phyloP scores from a whole-genome alignment of 2,888 invertebrate genomes.

The Autographa pulchrina region DNA sequence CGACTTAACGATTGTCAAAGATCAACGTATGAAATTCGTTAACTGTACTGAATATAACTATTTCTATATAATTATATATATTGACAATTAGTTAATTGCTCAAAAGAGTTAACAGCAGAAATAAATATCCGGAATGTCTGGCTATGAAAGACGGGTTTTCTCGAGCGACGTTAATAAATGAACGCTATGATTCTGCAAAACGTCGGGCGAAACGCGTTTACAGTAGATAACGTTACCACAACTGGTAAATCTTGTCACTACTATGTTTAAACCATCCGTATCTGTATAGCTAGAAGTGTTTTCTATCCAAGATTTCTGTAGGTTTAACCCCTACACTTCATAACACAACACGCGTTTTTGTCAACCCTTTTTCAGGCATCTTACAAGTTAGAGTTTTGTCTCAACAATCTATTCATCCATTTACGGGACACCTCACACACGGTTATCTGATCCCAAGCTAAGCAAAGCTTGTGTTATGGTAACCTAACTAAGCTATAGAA shows the following conservation, averaged over 20 bases:
- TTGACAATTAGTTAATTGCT: neutral
- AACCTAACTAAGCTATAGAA: too few species aligned
- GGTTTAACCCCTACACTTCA: neutral
- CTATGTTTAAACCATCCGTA: neutral
- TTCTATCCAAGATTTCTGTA: neutral
- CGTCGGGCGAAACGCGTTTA: neutral
- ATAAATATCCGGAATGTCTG: neutral
- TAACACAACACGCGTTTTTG: too few species aligned
- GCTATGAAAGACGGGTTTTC: neutral
- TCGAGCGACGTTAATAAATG: slow-evolving; percentile 2
- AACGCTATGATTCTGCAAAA: neutral
- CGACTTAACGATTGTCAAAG: too few species aligned
- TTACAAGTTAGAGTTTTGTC: too few species aligned
- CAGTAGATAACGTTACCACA: neutral
- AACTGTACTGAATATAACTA: too few species aligned
- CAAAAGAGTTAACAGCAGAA: neutral
- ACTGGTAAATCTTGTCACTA: neutral
- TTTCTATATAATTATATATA: neutral
- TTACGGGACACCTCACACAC: too few species aligned
- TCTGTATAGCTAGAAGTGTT: neutral
- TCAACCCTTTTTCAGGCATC: too few species aligned
- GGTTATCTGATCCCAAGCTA: too few species aligned
- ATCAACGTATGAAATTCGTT: too few species aligned
- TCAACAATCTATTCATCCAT: too few species aligned
- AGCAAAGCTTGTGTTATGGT: too few species aligned